phyloP scores from a whole-genome alignment of 1,140 invertebrate genomes.

The Bombus huntii region DNA sequence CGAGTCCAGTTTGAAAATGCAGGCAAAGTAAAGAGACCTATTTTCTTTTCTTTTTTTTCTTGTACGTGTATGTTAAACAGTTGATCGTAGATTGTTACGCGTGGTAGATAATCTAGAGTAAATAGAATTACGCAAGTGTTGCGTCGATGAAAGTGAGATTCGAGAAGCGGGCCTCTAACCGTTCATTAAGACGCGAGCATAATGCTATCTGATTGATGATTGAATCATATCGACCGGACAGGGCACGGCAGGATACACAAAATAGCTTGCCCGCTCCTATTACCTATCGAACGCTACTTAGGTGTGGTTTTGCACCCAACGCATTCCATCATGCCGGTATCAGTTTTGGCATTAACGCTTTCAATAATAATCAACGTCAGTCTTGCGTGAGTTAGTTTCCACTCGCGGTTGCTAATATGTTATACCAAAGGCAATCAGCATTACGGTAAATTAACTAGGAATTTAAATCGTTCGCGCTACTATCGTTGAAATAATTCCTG shows the following conservation, averaged over 20 bases:
- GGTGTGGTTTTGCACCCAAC: slow-evolving; percentile 53
- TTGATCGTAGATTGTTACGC: not conserved
- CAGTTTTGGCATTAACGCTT: slow-evolving; percentile 33
- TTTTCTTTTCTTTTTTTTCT: not conserved
- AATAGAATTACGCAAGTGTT: slow-evolving; percentile 8
- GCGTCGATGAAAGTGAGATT: slow-evolving; percentile 29
- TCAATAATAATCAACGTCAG: not conserved
- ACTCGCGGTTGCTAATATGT: not conserved
- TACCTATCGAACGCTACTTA: slow-evolving; percentile 47
- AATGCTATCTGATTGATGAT: slow-evolving; percentile 46
- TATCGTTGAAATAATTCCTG: not conserved
- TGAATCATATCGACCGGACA: slow-evolving; percentile 56
- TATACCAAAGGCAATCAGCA: not conserved
- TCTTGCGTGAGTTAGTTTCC: not conserved
- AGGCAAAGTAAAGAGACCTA: not conserved
- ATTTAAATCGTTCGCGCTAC: not conserved
- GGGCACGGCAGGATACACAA: slow-evolving; percentile 70
- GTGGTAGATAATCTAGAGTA: slow-evolving; percentile 17
- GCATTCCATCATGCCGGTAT: slow-evolving; percentile 33
- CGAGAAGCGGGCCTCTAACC: slow-evolving; percentile 2
- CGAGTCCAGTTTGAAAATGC: not conserved
- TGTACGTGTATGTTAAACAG: not conserved
- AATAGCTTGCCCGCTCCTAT: slow-evolving; percentile 53
- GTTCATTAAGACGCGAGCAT: slow-evolving; percentile 34
- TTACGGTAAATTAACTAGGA: not conserved